phyloP scores from a whole-genome alignment of 2,113 vertebrate species.

The Oncorhynchus keta region DNA sequence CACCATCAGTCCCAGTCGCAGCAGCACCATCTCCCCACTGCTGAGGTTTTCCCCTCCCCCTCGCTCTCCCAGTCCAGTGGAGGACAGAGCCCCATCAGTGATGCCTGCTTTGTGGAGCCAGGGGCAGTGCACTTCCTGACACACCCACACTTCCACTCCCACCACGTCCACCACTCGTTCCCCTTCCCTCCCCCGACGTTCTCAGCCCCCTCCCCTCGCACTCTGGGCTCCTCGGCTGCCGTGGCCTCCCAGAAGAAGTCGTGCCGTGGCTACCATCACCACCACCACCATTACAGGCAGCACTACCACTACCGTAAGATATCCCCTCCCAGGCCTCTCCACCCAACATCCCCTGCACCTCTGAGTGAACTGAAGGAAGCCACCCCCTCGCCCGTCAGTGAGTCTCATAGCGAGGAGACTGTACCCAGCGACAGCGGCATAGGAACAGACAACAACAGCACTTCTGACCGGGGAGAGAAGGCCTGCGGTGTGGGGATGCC shows the following conservation, averaged over 20 bases:
- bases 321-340: slow-evolving; percentile 74
- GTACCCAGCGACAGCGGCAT: slow-evolving; percentile 97
- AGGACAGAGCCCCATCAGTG: slow-evolving; percentile 93
- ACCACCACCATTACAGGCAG: slow-evolving; percentile 76
- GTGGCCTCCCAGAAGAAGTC: slow-evolving; percentile 73
- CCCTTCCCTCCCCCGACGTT: slow-evolving; percentile 75
- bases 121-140: slow-evolving; percentile 86
- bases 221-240: slow-evolving; percentile 44
- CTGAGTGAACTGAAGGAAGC: slow-evolving; percentile 95
- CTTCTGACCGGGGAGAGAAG: slow-evolving; percentile 95
- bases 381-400: slow-evolving; percentile 94
- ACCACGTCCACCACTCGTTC: slow-evolving; percentile 71
- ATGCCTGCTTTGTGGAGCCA: slow-evolving; percentile 93
- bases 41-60: slow-evolving; percentile 88
- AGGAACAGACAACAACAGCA: slow-evolving; percentile 98
- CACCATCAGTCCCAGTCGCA: slow-evolving; percentile 66
- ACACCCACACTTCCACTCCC: slow-evolving; percentile 69
- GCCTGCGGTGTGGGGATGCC: slow-evolving; percentile 68
- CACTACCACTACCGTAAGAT: slow-evolving; percentile 77
- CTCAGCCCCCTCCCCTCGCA: slow-evolving; percentile 72
- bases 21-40: slow-evolving; percentile 73
- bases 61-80: slow-evolving; percentile 91
- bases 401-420: slow-evolving; percentile 98
- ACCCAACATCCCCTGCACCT: slow-evolving; percentile 82
- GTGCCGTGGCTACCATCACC: slow-evolving; percentile 71